A percentile compares a stretch with the other conserved stretches of the same genome.
These are phyloP conservation scores for Ptychodera flava DNA, from an alignment of 35 echinoderm and acorn worm species.

Conservation along the genomic window DNA sequence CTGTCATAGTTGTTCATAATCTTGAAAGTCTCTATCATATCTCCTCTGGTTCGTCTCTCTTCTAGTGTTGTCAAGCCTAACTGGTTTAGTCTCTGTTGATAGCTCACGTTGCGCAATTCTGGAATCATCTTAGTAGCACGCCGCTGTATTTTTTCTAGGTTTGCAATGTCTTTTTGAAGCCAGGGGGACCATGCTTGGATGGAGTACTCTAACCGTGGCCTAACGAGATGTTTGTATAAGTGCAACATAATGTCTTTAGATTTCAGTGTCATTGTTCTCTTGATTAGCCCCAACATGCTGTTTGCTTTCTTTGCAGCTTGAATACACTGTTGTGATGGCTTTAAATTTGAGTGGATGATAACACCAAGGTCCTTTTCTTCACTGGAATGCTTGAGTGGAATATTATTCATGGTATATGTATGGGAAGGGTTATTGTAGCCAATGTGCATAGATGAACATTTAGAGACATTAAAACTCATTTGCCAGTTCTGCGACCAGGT, in stretches of 20 bases:
- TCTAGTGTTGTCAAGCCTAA: not conserved
- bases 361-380: slow-evolving; percentile 10
- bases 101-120: not conserved
- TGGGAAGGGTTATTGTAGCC: slow-evolving; percentile 3
- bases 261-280: not conserved
- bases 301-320: not conserved
- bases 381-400: not conserved
- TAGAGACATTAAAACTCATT: slow-evolving; percentile 32
- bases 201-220: slow-evolving; percentile 16
- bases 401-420: not conserved
- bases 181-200: slow-evolving; percentile 3
- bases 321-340: not conserved
- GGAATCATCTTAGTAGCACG: slow-evolving; percentile 17
- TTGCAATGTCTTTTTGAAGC: not conserved
- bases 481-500: slow-evolving; percentile 15
- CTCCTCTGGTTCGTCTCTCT: not conserved
- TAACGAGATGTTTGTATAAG: not conserved
- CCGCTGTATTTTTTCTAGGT: slow-evolving; percentile 14
- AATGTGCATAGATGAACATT: slow-evolving; percentile 22
- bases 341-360: not conserved
- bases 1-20: not conserved
- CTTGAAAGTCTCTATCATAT: not conserved
- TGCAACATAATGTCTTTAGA: not conserved
- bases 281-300: slow-evolving; percentile 18
- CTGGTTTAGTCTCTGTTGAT: not conserved